Conservation (phyloP, 2,888 invertebrate species). For the Nomada fucata region DNA sequence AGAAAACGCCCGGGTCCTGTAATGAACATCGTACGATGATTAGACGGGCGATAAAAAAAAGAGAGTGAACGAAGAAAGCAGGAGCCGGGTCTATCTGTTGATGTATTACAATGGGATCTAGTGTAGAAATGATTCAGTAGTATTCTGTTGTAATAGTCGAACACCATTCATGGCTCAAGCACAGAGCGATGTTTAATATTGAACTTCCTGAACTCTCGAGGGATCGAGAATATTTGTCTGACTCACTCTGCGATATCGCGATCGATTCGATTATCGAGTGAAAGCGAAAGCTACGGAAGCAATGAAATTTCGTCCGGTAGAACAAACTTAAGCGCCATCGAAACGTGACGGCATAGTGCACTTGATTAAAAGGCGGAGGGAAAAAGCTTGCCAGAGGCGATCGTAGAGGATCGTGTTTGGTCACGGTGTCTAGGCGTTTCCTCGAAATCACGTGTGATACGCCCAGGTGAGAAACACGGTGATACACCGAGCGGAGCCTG, state of each 20-base stretch:
- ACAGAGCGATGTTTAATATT: no score
- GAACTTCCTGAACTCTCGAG: neutral
- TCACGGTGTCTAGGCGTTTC: neutral
- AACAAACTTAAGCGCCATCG: neutral
- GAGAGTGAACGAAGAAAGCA: neutral
- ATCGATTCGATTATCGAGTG: constrained; percentile 16
- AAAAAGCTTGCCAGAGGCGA: neutral
- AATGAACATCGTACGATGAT: constrained; percentile 24
- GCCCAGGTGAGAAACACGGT: constrained; percentile 33
- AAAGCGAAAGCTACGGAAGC: constrained; percentile 16
- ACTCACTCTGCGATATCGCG: neutral
- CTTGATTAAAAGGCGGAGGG: neutral
- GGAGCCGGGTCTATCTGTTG: neutral
- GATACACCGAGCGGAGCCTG: constrained; percentile 35
- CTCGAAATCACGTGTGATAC: constrained; percentile 1
- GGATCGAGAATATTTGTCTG: constrained; percentile 5
- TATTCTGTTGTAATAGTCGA: no score
- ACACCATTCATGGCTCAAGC: no score
- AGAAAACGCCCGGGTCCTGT: constrained; percentile 28
- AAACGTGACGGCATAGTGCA: neutral
- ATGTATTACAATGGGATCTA: no score
- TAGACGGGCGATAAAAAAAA: constrained; percentile 6
- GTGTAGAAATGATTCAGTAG: no score
- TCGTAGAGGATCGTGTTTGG: constrained; percentile 3
- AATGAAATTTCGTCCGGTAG: neutral